Evolutionary conservation across 2,888 invertebrate species (phyloP), one percentile per base, ranked within the genome.

Genomic region (Flexamia atlantica): DNA sequence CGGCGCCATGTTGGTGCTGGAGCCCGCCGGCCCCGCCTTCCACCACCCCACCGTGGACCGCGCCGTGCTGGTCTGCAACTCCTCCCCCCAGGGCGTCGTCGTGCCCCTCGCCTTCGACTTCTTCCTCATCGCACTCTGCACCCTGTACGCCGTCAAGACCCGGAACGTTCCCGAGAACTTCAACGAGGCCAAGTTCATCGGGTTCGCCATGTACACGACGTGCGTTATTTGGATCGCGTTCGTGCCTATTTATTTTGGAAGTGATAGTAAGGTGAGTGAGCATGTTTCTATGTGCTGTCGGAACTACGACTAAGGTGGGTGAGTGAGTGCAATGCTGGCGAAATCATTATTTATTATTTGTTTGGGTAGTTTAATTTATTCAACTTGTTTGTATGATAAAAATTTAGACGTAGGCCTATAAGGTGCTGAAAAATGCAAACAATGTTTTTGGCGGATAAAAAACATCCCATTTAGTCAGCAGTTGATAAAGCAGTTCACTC

Each of bases 101-200:
- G 90, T 91, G 30, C 95, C 96, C 0, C 91, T 95, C 81, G 94
- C 93, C 28, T 95, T 95, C 89, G 95, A 95, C 89, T 93, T 95
- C 86, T 89, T 95, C 85, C 92, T 96, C 76, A 93, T 96, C 85
- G 91, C 92, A 4, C 91, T 95, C 87, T 96, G 96, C 89, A 96
- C 96, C 2, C 90, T 94, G 46, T 95, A 96, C 89, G 96, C 96
- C n/a, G 91, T 95, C 72, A 94, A 94, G 89, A 95, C 95, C 0
- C 91, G 96, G 57, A 95, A 95, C 88, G 92, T 96, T 25, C 96
- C 96, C 0, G 96, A 95, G 89, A 96, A 96, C 90, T 96, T 96
- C 90, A 96, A 96, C 91, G 96, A 95, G 89, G 93, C 93, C 0
- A 93, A 93, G 88, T 93, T 93, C 88, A 95, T 95, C 86, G 95